Percentiles rank a stretch among this genome's conserved stretches.
phyloP scores from a whole-genome alignment of 2,797 vertebrate species.

The Dendrocincla fuliginosa region DNA sequence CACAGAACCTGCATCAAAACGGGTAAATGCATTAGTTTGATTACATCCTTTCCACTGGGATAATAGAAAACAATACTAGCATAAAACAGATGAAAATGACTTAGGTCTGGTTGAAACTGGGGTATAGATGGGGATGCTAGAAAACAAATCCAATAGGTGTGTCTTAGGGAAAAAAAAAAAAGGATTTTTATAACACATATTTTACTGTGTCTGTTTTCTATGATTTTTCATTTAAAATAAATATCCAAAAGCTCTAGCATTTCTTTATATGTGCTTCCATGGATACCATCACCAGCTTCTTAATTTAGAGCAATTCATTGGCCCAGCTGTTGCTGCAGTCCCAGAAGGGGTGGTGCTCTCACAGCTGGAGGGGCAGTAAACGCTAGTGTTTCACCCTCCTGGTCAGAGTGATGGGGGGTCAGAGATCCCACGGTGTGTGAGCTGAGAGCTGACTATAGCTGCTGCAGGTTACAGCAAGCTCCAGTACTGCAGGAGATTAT shows the following conservation, averaged over 20 bases:
- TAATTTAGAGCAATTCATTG: background rate
- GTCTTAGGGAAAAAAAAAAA: background rate
- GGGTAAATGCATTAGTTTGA: slow-evolving; percentile 14
- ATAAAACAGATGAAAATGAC: background rate
- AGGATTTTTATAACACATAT: background rate
- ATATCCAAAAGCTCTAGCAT: background rate
- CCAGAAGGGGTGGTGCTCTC: background rate
- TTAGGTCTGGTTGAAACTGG: background rate
- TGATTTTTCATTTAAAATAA: background rate
- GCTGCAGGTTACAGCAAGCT: background rate
- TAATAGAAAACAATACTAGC: background rate
- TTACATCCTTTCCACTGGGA: background rate
- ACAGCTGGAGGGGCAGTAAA: background rate
- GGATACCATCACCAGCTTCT: background rate
- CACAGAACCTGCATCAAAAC: background rate
- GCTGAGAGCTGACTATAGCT: background rate
- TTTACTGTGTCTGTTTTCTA: background rate
- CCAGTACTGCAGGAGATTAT: background rate
- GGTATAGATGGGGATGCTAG: background rate
- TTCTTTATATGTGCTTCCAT: background rate
- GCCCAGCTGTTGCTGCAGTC: background rate
- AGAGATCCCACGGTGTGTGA: background rate
- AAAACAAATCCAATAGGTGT: background rate
- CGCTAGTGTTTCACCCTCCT: background rate
- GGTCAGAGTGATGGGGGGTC: background rate